Base-by-base conservation (phyloP, 2,797 vertebrate species). In the Lacerta bilineata region DNA sequence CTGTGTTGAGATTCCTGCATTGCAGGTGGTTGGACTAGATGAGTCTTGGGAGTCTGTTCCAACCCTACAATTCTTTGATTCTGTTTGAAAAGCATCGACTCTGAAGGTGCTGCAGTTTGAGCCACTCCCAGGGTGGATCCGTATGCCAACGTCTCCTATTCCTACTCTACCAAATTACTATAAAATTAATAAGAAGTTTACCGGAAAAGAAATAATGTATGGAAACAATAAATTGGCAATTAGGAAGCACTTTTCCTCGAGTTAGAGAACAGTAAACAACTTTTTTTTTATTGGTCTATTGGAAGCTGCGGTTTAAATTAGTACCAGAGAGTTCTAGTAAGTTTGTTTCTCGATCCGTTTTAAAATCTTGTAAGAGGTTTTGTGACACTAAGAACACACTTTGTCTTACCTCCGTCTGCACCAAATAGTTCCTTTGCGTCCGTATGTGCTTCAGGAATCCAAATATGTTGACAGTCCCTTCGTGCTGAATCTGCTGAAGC, bases 401-500 rank as follows among this genome's bases (percentile, higher is more conserved):
- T 90, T 68, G 81, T 86, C 96, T 97, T 97, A 99, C 99, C 98
- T 99, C 98, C 9, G 98, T 99, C 95, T 99, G 99, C 39, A 99
- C 98, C 96, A 99, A 96, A 94, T 98, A 98, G 97, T 99, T 99
- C 94, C 98, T 98, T 95, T 99, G 99, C 41, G 98, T 98, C 80
- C 98, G 98, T 94, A 99, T 99, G 96, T 99, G 99, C 94, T 99
- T 99, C 92, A 99, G 96, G 97, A 99, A 99, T 86, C 98, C 98
- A 78, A 97, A 97, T 93, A 99, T 86, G 92, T 99, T 98, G 95
- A 99, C 97, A 0, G 94, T 96, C 74, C 98, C 97, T 93, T 99
- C 97, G 0, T 98, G 97, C 83, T 97, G 97, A 75, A 99, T 98
- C 96, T 99, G 99, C 90, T 97, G 98, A 93, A 99, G 86, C 99